Conservation (phyloP, 1,140 invertebrate species). For the Drosophila ambigua region DNA sequence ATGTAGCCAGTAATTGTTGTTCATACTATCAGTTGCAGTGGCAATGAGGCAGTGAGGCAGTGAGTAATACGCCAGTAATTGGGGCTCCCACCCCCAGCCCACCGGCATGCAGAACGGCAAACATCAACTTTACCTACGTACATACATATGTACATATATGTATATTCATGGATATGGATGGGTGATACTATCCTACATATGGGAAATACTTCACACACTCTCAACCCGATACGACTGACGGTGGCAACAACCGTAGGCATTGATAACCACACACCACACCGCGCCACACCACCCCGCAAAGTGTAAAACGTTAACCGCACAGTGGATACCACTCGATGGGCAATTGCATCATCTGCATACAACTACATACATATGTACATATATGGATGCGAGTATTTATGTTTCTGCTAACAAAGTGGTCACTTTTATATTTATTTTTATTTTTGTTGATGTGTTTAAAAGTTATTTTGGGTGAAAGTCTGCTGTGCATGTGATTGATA, state of each 20-base stretch:
- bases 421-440: background rate
- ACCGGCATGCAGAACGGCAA: slow-evolving; percentile 28
- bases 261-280: slow-evolving; percentile 33
- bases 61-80: slow-evolving; percentile 45
- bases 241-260: slow-evolving; percentile 36
- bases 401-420: background rate
- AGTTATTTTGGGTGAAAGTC: slow-evolving; percentile 53
- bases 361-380: background rate
- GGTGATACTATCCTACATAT: too few species aligned
- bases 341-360: slow-evolving; percentile 34
- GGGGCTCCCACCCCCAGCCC: slow-evolving; percentile 1
- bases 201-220: slow-evolving; percentile 6
- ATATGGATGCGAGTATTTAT: too few species aligned
- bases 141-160: background rate
- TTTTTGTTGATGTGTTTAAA: background rate
- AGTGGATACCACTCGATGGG: slow-evolving; percentile 19
- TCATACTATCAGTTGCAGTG: slow-evolving; percentile 28
- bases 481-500: slow-evolving; percentile 24
- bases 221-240: too few species aligned
- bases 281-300: slow-evolving; percentile 7
- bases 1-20: slow-evolving; percentile 1
- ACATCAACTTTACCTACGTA: slow-evolving; percentile 11
- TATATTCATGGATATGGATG: too few species aligned
- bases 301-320: slow-evolving; percentile 53
- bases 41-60: slow-evolving; percentile 26